Base-by-base conservation (phyloP, 2,797 vertebrate genomes). In the Pseudochromis fuscus region DNA sequence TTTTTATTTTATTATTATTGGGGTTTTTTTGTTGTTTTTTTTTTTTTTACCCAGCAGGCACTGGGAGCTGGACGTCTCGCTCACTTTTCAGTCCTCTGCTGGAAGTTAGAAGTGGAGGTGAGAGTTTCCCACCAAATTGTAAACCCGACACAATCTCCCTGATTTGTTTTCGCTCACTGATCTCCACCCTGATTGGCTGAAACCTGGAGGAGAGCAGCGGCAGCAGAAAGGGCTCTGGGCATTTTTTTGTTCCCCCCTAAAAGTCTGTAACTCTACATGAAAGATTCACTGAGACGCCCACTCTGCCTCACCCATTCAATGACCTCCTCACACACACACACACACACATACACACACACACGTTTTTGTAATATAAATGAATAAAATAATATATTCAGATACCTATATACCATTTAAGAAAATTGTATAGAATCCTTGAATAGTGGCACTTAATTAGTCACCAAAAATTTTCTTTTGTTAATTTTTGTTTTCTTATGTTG, bases 321-420 rank as follows among this genome's bases (percentile, higher is more conserved):
- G 82, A 89, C 82, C 82, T 84, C 76, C 74, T 72, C 13, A 24
- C 70, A 48, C 40, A 27, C 35, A 10, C 12, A 42, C 61, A 19
- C 45, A 33, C 56, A 55, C 40, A 42, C 8, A 2, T 2, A 24
- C 55, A 35, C 63, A 50, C 28, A 33, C 56, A 53, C 45, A 50
- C 19, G 10, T 53, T 88, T 94, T 93, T 94, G 92, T 94, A 94
- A 93, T 87, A 90, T 91, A 86, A 92, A 88, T 87, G 72, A 91
- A 90, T 90, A 37, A 91, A 89, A 94, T 93, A 94, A 94, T 94
- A 94, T 95, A 93, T 94, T 92, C 91, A 91, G 91, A 93, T 92
- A 90, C 89, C 71, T 92, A 86, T 91, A 93, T 91, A 94, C 87
- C 89, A 89, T 94, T 93, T 93, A 93, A 90, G 84, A 88, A n/a